These are phyloP conservation scores for Vanessa atalanta DNA, from an alignment of 1,140 invertebrate species.

Conservation along the genomic window DNA sequence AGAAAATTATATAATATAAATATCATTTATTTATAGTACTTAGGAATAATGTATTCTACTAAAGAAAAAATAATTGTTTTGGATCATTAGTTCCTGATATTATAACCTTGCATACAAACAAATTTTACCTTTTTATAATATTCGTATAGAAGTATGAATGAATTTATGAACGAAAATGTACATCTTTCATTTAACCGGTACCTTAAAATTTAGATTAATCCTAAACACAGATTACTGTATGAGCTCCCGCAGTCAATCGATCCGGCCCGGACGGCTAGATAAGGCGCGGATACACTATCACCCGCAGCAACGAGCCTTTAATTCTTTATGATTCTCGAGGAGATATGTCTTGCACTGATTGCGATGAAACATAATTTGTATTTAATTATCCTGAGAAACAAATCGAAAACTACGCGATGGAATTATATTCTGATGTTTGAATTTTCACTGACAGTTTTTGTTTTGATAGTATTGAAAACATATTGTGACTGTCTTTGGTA, in stretches of 20 bases:
- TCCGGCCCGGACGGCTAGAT: conserved; percentile 29
- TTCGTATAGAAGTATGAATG: background rate
- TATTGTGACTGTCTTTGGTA: no score
- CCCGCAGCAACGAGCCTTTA: conserved; percentile 27
- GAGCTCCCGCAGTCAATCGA: conserved; percentile 29
- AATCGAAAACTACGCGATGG: background rate
- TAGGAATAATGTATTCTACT: no score
- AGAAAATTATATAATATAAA: no score
- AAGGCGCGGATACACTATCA: conserved; percentile 27
- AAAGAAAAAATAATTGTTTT: no score
- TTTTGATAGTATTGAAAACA: no score
- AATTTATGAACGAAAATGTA: background rate
- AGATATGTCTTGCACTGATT: background rate
- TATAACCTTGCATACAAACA: no score
- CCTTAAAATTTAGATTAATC: conserved; percentile 8
- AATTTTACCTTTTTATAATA: no score
- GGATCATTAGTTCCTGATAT: no score
- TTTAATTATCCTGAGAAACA: background rate
- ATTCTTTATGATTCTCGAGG: conserved; percentile 9
- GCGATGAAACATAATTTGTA: background rate
- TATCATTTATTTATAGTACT: no score
- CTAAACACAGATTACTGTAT: conserved; percentile 20
- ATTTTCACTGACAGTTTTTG: no score
- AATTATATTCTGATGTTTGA: background rate
- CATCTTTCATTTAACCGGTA: no score